phyloP scores from a whole-genome alignment of 2,797 vertebrate species.

The Myotis daubentonii region DNA sequence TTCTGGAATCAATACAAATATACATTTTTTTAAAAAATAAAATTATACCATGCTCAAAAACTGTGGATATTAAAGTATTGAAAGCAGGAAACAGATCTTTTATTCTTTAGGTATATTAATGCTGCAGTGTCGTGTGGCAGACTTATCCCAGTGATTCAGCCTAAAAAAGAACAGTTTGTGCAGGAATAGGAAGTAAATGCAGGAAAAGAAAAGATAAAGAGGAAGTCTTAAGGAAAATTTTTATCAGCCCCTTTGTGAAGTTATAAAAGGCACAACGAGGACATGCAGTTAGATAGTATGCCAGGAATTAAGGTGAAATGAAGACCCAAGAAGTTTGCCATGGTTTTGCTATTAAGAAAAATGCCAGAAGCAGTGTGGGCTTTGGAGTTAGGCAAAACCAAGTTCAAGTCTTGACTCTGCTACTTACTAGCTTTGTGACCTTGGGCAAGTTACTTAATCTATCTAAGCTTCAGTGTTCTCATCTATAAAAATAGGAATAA shows the following conservation, averaged over 20 bases:
- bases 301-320: conserved; percentile 4
- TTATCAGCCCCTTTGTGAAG: conserved; percentile 28
- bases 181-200: conserved; percentile 26
- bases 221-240: background rate
- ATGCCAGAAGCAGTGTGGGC: background rate
- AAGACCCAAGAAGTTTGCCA: conserved; percentile 18
- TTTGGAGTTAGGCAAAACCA: conserved; percentile 38
- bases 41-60: background rate
- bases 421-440: conserved; percentile 51
- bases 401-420: conserved; percentile 35
- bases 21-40: too few species aligned
- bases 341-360: conserved; percentile 26
- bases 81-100: background rate
- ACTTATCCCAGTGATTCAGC: background rate
- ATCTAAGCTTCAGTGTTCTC: conserved; percentile 51
- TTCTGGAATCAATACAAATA: too few species aligned
- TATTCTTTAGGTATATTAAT: background rate
- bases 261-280: conserved; percentile 9
- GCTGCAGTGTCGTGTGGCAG: background rate
- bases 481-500: conserved; percentile 50
- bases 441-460: conserved; percentile 52
- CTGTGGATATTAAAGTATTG: background rate
- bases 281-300: background rate
- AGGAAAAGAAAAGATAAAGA: conserved; percentile 7
- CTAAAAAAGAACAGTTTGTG: background rate